Evolutionary conservation across 2,888 invertebrate species (phyloP).

Genomic region (Macroteleia sp.): DNA sequence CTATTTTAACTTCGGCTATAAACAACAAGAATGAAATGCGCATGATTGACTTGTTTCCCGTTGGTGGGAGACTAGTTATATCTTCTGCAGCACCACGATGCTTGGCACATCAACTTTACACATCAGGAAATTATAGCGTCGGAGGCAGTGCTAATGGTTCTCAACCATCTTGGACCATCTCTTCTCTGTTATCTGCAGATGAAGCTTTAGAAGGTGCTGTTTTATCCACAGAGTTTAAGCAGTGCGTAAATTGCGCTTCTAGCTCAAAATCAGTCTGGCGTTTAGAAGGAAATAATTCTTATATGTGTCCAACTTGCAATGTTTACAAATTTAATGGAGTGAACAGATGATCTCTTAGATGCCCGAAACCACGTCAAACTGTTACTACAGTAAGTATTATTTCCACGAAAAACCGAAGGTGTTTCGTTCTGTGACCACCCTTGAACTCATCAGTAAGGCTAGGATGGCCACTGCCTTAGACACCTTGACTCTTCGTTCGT

Average conservation of each 20-base stretch:
- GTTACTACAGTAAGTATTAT: too few species aligned
- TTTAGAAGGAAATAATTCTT: slow-evolving; percentile 93
- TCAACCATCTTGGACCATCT: slow-evolving; percentile 84
- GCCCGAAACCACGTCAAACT: slow-evolving; percentile 79
- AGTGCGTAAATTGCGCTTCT: slow-evolving; percentile 88
- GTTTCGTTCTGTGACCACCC: too few species aligned
- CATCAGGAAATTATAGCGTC: slow-evolving; percentile 75
- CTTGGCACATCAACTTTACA: slow-evolving; percentile 75
- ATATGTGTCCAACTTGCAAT: slow-evolving; percentile 93
- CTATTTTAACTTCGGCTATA: too few species aligned
- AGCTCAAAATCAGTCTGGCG: slow-evolving; percentile 93
- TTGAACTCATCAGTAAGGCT: too few species aligned
- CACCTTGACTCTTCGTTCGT: too few species aligned
- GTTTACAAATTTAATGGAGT: slow-evolving; percentile 85
- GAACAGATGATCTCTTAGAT: slow-evolving; percentile 85
- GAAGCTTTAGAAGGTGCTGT: slow-evolving; percentile 80
- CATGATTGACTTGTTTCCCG: too few species aligned
- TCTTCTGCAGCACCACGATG: too few species aligned
- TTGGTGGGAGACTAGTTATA: too few species aligned
- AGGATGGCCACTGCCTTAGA: too few species aligned
- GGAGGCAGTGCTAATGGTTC: slow-evolving; percentile 84
- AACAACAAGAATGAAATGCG: too few species aligned
- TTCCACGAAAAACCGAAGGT: too few species aligned
- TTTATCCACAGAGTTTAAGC: slow-evolving; percentile 87
- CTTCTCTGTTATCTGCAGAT: slow-evolving; percentile 85